phyloP scores from a whole-genome alignment of 2,797 vertebrate species.

The Danio jaintianensis region DNA sequence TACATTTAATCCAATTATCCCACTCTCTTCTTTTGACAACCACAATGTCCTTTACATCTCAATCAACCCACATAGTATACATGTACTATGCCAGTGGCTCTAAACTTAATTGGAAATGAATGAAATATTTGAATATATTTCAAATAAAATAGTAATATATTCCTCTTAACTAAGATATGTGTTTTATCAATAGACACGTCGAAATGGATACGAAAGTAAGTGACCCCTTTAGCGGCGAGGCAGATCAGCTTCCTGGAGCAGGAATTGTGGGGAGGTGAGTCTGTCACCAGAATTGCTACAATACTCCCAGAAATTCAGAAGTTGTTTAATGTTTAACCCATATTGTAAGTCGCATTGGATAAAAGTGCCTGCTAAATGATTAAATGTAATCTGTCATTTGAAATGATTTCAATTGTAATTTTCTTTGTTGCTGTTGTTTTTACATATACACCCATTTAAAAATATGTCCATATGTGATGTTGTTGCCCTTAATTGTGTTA shows the following conservation, averaged over 20 bases:
- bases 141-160: background rate
- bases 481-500: background rate
- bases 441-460: background rate
- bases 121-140: background rate
- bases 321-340: too few species aligned
- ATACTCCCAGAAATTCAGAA: too few species aligned
- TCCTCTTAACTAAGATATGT: slow-evolving; percentile 51
- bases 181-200: slow-evolving; percentile 68
- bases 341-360: too few species aligned
- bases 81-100: background rate
- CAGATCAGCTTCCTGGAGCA: slow-evolving; percentile 75
- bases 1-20: background rate
- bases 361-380: too few species aligned
- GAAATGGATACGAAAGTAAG: slow-evolving; percentile 81
- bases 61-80: background rate
- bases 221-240: slow-evolving; percentile 75
- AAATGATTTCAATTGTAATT: background rate
- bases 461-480: background rate
- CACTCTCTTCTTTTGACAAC: background rate
- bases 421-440: background rate
- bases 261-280: slow-evolving; percentile 74
- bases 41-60: background rate
- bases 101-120: background rate
- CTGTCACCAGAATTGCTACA: background rate
- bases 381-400: background rate